phyloP scores from a whole-genome alignment of 1,140 invertebrate species.

The Grapholita molesta region DNA sequence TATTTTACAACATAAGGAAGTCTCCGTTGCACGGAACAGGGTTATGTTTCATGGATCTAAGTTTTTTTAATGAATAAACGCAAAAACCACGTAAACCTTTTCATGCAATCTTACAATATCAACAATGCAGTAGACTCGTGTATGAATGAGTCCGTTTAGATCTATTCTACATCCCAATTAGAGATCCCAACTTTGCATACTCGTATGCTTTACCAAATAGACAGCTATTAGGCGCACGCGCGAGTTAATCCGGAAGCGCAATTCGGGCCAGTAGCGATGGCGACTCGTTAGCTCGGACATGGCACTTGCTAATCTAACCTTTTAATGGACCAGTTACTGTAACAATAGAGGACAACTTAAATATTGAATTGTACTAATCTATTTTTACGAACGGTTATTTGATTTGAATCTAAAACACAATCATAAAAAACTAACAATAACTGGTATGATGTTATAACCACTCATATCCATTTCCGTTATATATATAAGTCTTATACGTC shows the following conservation, averaged over 20 bases:
- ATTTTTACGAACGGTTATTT: background rate
- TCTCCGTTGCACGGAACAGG: too few relatives aligned
- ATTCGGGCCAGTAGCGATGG: conserved; percentile 33
- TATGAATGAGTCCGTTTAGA: background rate
- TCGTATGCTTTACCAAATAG: background rate
- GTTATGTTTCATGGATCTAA: too few relatives aligned
- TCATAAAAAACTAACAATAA: too few relatives aligned
- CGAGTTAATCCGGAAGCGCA: conserved; percentile 43
- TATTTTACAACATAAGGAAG: too few relatives aligned
- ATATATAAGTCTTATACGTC: too few relatives aligned
- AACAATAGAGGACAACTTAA: background rate
- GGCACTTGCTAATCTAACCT: background rate
- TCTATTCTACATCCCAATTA: background rate
- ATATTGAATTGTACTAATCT: background rate
- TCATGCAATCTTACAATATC: background rate
- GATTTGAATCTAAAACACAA: background rate
- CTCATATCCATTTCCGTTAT: too few relatives aligned
- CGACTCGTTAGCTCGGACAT: conserved; percentile 12
- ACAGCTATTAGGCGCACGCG: conserved; percentile 3
- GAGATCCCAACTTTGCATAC: background rate
- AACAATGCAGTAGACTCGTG: too few relatives aligned
- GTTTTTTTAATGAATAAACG: too few relatives aligned
- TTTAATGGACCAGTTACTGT: background rate
- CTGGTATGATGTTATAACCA: too few relatives aligned
- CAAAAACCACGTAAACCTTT: too few relatives aligned